Evolutionary conservation across 23 tunicate species (phyloP).

Genomic region (Aplidium turbinatum): DNA sequence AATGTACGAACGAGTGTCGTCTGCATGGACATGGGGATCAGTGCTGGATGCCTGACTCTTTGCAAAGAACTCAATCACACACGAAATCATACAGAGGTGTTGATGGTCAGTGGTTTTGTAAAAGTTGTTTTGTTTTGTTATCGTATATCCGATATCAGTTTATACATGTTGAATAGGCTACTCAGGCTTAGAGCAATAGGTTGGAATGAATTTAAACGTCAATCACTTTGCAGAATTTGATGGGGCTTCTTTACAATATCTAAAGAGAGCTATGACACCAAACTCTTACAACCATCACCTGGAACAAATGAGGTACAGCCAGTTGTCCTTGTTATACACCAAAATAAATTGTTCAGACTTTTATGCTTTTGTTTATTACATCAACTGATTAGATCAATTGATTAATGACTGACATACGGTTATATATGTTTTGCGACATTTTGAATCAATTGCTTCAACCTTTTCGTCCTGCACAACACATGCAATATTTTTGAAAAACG

Average conservation of each 20-base stretch:
- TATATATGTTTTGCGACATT: no score
- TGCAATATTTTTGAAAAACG: no score
- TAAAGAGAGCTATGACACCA: constrained; percentile 46
- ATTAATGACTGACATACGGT: neutral
- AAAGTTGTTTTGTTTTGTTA: no score
- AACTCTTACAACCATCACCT: constrained; percentile 10
- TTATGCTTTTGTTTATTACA: no score
- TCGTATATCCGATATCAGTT: no score
- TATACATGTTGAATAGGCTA: no score
- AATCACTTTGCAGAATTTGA: constrained; percentile 24
- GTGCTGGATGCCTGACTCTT: constrained; percentile 72
- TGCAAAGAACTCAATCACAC: constrained; percentile 51
- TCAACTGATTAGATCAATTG: neutral
- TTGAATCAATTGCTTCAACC: neutral
- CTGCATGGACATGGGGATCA: constrained; percentile 61
- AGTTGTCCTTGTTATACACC: neutral
- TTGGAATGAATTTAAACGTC: neutral
- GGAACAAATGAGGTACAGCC: neutral
- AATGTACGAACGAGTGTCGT: constrained; percentile 56
- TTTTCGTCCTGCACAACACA: neutral
- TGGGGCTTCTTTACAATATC: constrained; percentile 21
- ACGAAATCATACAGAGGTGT: constrained; percentile 41
- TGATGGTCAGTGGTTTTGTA: constrained; percentile 47
- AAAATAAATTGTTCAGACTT: no score
- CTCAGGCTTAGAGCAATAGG: neutral